Evolutionary conservation across 2,888 invertebrate genomes (phyloP).

Genomic region (Trilocha varians): DNA sequence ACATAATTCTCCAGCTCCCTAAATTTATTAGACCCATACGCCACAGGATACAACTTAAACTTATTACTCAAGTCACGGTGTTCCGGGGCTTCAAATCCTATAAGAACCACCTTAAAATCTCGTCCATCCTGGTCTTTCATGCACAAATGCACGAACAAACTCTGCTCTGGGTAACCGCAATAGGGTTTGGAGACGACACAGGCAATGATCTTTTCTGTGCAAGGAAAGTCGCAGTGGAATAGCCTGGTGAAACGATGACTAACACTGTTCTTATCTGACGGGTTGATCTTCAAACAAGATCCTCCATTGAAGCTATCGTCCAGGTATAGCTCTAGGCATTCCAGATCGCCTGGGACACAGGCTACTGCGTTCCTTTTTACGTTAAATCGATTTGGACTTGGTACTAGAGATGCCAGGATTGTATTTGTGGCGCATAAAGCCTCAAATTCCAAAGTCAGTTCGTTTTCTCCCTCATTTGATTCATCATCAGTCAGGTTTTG

Average conservation of each 20-base stretch:
- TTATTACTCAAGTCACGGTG: background rate
- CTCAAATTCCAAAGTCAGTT: slow-evolving; percentile 5
- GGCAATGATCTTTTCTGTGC: slow-evolving; percentile 30
- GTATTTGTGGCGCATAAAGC: too few species aligned
- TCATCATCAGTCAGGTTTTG: slow-evolving; percentile 7
- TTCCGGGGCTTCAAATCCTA: slow-evolving; percentile 23
- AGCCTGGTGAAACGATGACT: slow-evolving; percentile 34
- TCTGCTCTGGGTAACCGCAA: slow-evolving; percentile 24
- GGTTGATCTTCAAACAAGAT: slow-evolving; percentile 57
- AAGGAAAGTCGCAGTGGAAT: slow-evolving; percentile 47
- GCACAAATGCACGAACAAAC: slow-evolving; percentile 32
- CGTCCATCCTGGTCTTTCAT: slow-evolving; percentile 16
- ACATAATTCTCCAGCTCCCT: slow-evolving; percentile 37
- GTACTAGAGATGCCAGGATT: too few species aligned
- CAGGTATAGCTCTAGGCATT: slow-evolving; percentile 44
- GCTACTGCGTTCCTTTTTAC: slow-evolving; percentile 22
- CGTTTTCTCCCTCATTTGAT: background rate
- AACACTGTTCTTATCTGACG: slow-evolving; percentile 28
- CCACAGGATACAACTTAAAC: slow-evolving; percentile 21
- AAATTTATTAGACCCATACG: slow-evolving; percentile 15
- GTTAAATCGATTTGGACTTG: too few species aligned
- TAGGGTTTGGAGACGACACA: slow-evolving; percentile 52
- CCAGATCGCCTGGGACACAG: slow-evolving; percentile 29
- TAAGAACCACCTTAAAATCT: slow-evolving; percentile 22
- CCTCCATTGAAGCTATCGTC: slow-evolving; percentile 69